phyloP scores from a whole-genome alignment of 2,888 invertebrate genomes.

The Ptilodon capucinus region DNA sequence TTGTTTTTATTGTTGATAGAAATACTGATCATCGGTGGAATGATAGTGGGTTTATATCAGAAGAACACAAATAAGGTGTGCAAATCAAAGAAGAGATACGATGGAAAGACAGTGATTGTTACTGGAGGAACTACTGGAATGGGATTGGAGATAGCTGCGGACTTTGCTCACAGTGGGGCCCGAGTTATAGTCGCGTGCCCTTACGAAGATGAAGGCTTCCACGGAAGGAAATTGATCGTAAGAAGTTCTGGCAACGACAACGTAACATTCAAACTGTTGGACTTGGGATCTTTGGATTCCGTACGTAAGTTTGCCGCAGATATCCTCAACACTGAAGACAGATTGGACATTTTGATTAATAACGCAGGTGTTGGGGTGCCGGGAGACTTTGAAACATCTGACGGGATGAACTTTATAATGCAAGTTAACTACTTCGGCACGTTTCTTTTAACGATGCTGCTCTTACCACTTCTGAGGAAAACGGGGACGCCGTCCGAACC shows the following conservation, averaged over 20 bases:
- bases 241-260: conserved; percentile 86
- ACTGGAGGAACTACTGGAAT: conserved; percentile 72
- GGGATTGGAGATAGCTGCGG: conserved; percentile 66
- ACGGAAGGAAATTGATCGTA: conserved; percentile 82
- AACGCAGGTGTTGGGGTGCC: conserved; percentile 92
- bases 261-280: conserved; percentile 87
- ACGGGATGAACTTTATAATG: conserved; percentile 93
- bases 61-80: conserved; percentile 69
- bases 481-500: conserved; percentile 79
- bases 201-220: conserved; percentile 59
- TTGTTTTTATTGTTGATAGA: conserved; percentile 43
- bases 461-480: conserved; percentile 89
- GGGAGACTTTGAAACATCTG: conserved; percentile 84
- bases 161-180: conserved; percentile 68
- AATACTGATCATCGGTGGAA: conserved; percentile 43
- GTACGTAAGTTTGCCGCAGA: conserved; percentile 91
- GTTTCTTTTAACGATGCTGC: conserved; percentile 93
- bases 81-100: conserved; percentile 62
- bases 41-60: conserved; percentile 63
- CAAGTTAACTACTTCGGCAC: conserved; percentile 97
- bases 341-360: conserved; percentile 92
- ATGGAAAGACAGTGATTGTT: conserved; percentile 64
- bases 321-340: conserved; percentile 86
- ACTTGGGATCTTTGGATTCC: conserved; percentile 88
- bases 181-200: conserved; percentile 71